A percentile compares a stretch with the other conserved stretches of the same genome.
Conservation (phyloP, 2,888 invertebrate genomes). For the Troides helena region DNA sequence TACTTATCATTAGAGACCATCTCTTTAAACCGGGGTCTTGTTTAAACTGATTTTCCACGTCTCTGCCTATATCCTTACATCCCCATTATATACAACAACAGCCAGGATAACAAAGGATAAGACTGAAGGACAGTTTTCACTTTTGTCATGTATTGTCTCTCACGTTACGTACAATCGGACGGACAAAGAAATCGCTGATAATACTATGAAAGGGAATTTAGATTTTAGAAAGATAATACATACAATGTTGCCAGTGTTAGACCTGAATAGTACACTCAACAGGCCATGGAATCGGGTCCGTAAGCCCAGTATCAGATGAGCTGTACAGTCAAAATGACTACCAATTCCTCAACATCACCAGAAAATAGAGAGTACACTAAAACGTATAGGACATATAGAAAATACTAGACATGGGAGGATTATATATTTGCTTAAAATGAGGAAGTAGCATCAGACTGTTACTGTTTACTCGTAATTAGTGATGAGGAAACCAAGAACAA, state of each 20-base stretch:
- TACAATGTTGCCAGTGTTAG: conserved; percentile 7
- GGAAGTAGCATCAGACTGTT: no score
- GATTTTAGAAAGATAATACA: conserved; percentile 18
- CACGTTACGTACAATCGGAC: conserved; percentile 15
- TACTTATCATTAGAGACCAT: conserved; percentile 1
- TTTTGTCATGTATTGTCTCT: conserved; percentile 27
- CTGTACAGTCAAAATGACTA: no score
- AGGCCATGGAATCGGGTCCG: no score
- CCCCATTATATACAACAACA: conserved; percentile 9
- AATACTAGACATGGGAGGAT: no score
- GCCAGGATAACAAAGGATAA: conserved; percentile 28
- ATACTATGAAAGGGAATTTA: conserved; percentile 16
- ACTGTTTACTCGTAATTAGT: no score
- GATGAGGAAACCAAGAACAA: no score
- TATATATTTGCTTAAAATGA: no score
- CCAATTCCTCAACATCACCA: no score
- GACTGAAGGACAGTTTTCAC: conserved; percentile 36
- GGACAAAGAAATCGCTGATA: conserved; percentile 15
- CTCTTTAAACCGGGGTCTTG: conserved; percentile 23
- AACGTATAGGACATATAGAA: no score
- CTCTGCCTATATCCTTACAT: conserved; percentile 31
- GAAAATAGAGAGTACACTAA: no score
- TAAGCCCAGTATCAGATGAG: no score
- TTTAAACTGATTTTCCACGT: conserved; percentile 39
- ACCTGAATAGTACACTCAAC: background rate